A percentile compares a stretch with the other conserved stretches of the same genome.
These are phyloP conservation scores for Albula goreensis DNA, from an alignment of 2,113 vertebrate species.

Conservation along the genomic window DNA sequence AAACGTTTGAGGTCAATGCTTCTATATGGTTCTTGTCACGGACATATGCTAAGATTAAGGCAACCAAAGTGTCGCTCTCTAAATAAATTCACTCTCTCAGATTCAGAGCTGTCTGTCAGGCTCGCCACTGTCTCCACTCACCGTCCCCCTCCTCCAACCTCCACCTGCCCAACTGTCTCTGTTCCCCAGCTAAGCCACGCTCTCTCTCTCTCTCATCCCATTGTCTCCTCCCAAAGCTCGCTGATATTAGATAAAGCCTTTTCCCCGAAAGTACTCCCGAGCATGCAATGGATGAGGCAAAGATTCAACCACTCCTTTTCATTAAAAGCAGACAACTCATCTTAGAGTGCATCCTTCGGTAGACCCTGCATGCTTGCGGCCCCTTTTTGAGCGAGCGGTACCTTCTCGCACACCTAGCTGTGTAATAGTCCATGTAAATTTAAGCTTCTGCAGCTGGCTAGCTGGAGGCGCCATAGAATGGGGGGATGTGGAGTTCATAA, in stretches of 20 bases:
- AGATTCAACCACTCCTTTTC: constrained; percentile 53
- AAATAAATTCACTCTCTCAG: neutral
- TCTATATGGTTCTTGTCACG: neutral
- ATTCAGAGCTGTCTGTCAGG: neutral
- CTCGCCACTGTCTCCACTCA: neutral
- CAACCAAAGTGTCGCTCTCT: neutral
- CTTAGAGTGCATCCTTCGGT: constrained; percentile 48
- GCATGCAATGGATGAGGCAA: constrained; percentile 41
- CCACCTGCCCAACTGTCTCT: no score
- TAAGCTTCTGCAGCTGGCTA: constrained; percentile 65
- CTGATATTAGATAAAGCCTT: constrained; percentile 61
- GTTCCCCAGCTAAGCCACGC: constrained; percentile 44
- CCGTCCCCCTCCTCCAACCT: neutral
- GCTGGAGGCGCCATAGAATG: constrained; percentile 65
- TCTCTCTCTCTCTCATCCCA: constrained; percentile 48
- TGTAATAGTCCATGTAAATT: constrained; percentile 68
- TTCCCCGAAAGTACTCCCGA: constrained; percentile 37
- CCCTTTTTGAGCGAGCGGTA: constrained; percentile 47
- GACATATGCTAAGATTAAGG: neutral
- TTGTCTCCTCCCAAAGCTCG: constrained; percentile 64
- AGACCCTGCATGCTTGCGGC: constrained; percentile 45
- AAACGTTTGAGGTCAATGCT: neutral
- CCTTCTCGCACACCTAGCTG: constrained; percentile 51
- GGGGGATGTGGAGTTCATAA: constrained; percentile 81
- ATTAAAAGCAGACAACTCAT: constrained; percentile 57